These are phyloP conservation scores for Luperina nickerlii DNA, from an alignment of 2,888 invertebrate genomes.

Conservation along the genomic window DNA sequence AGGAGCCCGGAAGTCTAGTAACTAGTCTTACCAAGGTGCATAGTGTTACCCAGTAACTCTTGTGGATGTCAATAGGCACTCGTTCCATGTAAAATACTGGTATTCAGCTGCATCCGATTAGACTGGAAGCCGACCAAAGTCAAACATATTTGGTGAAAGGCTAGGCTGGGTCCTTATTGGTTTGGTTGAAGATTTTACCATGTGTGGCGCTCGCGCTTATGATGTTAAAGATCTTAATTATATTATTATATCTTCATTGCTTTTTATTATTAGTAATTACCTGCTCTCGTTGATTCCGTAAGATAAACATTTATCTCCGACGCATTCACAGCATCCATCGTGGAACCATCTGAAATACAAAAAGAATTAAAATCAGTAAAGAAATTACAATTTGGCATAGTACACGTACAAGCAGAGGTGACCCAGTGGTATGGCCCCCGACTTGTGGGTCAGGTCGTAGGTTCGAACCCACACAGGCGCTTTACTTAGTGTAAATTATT, in stretches of 20 bases:
- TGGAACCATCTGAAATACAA: slow-evolving; percentile 96
- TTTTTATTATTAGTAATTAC: slow-evolving; percentile 76
- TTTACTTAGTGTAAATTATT: too few species aligned
- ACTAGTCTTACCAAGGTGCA: background rate
- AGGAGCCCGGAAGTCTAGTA: background rate
- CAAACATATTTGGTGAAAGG: background rate
- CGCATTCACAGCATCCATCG: slow-evolving; percentile 98
- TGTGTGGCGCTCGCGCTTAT: background rate
- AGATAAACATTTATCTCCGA: slow-evolving; percentile 96
- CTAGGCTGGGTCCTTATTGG: background rate
- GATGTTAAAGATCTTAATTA: background rate
- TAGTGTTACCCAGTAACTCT: background rate
- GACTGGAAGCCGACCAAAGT: background rate
- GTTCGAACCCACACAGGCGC: too few species aligned
- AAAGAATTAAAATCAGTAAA: slow-evolving; percentile 7
- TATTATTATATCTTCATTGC: background rate
- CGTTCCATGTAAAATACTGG: background rate
- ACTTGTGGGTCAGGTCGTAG: too few species aligned
- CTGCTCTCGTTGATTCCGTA: slow-evolving; percentile 97
- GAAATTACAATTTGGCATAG: background rate
- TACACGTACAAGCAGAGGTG: too few species aligned
- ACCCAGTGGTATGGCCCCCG: too few species aligned
- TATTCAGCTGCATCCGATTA: background rate
- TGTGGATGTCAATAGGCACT: background rate
- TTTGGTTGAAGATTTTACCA: background rate